Evolutionary conservation across 1,140 invertebrate species (phyloP).

Genomic region (Drosophila pseudoobscura): DNA sequence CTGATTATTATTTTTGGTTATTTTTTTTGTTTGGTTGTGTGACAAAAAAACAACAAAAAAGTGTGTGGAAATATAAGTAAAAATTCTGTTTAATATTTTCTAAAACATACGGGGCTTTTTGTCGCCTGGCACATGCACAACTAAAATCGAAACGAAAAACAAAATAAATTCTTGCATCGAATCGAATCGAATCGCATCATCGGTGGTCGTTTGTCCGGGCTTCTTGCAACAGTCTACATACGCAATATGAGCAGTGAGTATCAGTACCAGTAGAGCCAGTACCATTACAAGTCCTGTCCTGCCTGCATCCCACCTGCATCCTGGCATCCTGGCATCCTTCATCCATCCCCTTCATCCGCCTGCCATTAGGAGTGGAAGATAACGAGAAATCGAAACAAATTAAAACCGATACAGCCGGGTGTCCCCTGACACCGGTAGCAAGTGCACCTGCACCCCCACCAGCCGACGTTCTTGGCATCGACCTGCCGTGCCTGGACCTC

Average conservation of each 20-base stretch:
- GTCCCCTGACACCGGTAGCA: background rate
- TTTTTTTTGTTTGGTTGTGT: too few relatives aligned
- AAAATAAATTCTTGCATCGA: background rate
- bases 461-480: constrained; percentile 6
- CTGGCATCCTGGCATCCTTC: constrained; percentile 13
- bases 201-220: constrained; percentile 18
- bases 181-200: background rate
- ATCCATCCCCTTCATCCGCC: background rate
- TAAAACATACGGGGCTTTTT: too few relatives aligned
- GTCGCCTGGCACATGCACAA: background rate
- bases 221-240: constrained; percentile 7
- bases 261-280: constrained; percentile 4
- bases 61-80: background rate
- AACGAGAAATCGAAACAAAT: background rate
- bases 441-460: background rate
- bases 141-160: background rate
- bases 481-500: constrained; percentile 27
- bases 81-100: constrained; percentile 30
- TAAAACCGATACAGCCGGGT: constrained; percentile 1
- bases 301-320: background rate
- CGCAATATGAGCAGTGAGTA: constrained; percentile 81
- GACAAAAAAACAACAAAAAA: too few relatives aligned
- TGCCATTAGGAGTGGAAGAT: constrained; percentile 6
- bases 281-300: background rate
- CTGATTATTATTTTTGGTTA: too few relatives aligned